Base-by-base conservation (phyloP, 1,140 invertebrate species). In the Drosophila aff. region DNA sequence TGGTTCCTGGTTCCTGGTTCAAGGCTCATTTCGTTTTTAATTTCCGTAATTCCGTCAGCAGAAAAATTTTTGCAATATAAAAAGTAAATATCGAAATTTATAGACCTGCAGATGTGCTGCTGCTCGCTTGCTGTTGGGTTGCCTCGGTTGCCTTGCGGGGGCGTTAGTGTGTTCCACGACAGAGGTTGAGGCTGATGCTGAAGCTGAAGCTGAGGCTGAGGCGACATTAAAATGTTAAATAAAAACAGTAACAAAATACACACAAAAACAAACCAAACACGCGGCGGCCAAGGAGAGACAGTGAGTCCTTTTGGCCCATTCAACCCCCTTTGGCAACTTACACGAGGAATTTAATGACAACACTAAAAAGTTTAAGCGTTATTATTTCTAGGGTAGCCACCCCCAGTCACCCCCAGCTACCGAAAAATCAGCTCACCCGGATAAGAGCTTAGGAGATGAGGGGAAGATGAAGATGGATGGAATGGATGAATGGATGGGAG, bases 321-420 rank as follows among this genome's bases (percentile, higher is more conserved):
- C 33, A 47, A 38, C 63, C 80, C 66, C 72, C 50, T 72, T 76
- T 53, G 76, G 81, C 79, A 89, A 92, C 83, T 91, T 92, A 92
- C 86, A 92, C 91, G 91, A 91, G 69, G 89, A 92, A 91, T 92
- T 92, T 92, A 92, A 92, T 92, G 91, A 92, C 91, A 92, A 92
- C 91, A 92, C 91, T 92, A 92, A 92, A 92, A 92, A 92, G 91
- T 92, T 92, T 92, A 92, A 92, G 87, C 91, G 87, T 92, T 92
- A 91, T 92, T 92, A 92, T 92, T 92, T 84, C 85, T 92, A 91
- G 91, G 85, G 89, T 85, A 81, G 84, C 63, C 76, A 57, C 57
- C 62, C 47, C 18, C 15, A 36, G 6, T 13, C 11, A 5, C 31
- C 40, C 72, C 23, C 36, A 3, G 13, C 15, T 16, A 15, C 49